Evolutionary conservation across 2,888 invertebrate species (phyloP), one percentile per base, ranked within the genome.

Genomic region (Lasioglossum leucozonium): DNA sequence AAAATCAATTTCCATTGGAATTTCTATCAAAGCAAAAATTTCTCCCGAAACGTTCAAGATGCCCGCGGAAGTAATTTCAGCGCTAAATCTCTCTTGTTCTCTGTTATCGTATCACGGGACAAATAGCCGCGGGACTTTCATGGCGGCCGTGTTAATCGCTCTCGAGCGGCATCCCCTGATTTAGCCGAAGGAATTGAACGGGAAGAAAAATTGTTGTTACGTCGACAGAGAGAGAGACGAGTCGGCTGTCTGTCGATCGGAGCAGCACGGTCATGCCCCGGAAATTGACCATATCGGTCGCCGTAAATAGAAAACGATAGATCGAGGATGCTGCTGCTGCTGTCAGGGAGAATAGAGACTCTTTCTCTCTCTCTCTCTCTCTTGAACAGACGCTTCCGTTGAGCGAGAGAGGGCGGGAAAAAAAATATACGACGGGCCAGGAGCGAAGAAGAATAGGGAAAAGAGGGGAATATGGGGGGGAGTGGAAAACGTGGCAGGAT

Each of bases 271-370:
- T 85, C 87, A 81, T 85, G 74, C 78, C 80, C 82, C 77, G 73
- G 73, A 83, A 80, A 83, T 85, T 77, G 85, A 62, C 77, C 85
- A 74, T 82, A 87, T 81, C 78, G 78, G 58, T 26, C 72, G 26
- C 74, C 78, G 82, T 88, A 87, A 88, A 88, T 88, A 88, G 85
- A 87, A 88, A 87, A 81, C 82, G 87, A 83, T 77, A 74, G 72
- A 72, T 87, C 78, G 79, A 77, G 84, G 72, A 75, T 62, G 75
- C 47, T 58, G 30, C 22, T 44, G 42, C 22, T 42, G 40, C 26
- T n/a, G n/a, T n/a, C n/a, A 26, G 37, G 74, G 62, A 77, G 67
- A 34, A 37, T 6, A 51, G 51, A 42, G 13, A 47, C 44, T 62
- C 72, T 51, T 2, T 11, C 42, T 42, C 42, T 13, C 22, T 51